Base-by-base conservation (phyloP, 1,140 invertebrate species). In the Drosophila quadrilineata region DNA sequence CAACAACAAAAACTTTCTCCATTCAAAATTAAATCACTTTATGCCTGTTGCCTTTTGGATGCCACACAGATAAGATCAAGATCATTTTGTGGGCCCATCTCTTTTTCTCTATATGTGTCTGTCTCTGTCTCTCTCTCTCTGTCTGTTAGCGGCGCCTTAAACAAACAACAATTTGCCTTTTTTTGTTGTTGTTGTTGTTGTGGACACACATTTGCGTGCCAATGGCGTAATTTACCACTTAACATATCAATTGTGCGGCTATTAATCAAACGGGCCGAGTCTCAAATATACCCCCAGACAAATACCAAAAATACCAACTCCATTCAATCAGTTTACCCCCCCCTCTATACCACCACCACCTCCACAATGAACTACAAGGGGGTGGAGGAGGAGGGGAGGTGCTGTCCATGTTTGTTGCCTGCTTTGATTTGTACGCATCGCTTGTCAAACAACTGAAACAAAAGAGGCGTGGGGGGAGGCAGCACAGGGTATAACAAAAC, bases 151-250 rank as follows among this genome's bases (percentile, higher is more conserved):
- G 79, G 77, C 77, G 77, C 77, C 77, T 85, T 84, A 84, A 84
- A 77, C 77, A 77, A 84, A 85, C 53, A 74, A 66, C 77, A 84
- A 77, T 64, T 76, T 80, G 75, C 76, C 71, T 57, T 62, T 64
- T 75, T 43, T 73, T 50, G 52, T n/a, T n/a, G n/a, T n/a, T n/a
- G n/a, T n/a, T n/a, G n/a, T n/a, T n/a, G n/a, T n/a, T n/a, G n/a
- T n/a, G n/a, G n/a, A n/a, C n/a, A 82, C 70, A 82, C 79, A 84
- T 84, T 84, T 84, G 79, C 79, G 79, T 84, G 70, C 70, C 79
- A 84, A 84, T 84, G 79, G 79, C 79, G 79, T 84, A 84, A 84
- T 84, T 84, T 84, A 84, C 79, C 79, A 84, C 79, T 84, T 84
- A 84, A 84, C 79, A 84, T 85, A 84, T 84, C 79, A 84, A 84